Percentiles rank a stretch among this genome's conserved stretches.
These are phyloP conservation scores for Ochotona curzoniae DNA, from an alignment of 2,113 vertebrate species.

Conservation along the genomic window DNA sequence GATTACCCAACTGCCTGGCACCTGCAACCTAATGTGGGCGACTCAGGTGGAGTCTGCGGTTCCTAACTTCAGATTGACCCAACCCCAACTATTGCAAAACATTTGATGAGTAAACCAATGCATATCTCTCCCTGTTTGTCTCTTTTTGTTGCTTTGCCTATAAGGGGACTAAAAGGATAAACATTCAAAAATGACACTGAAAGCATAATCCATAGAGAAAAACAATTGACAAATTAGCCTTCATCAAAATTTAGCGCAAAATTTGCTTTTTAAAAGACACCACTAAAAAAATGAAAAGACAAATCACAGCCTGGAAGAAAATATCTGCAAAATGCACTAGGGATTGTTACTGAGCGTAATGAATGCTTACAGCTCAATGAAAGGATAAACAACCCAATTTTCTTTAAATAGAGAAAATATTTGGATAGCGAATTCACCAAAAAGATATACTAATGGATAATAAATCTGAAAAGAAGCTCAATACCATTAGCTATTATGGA, in stretches of 20 bases:
- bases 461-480: neutral
- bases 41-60: too few relatives aligned
- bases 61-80: too few relatives aligned
- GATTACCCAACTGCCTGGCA: too few relatives aligned
- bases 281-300: constrained; percentile 13
- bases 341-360: neutral
- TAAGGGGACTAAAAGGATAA: too few relatives aligned
- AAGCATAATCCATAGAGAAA: constrained; percentile 19
- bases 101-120: too few relatives aligned
- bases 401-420: neutral
- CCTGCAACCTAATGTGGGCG: too few relatives aligned
- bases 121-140: too few relatives aligned
- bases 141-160: too few relatives aligned
- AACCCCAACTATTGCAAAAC: too few relatives aligned
- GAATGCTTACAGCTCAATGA: neutral
- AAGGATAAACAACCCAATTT: neutral
- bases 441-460: neutral
- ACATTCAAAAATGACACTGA: constrained; percentile 23
- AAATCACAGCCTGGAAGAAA: constrained; percentile 24
- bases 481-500: neutral
- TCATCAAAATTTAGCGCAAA: constrained; percentile 17
- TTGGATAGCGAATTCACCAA: neutral
- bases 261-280: constrained; percentile 24
- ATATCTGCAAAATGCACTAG: constrained; percentile 13
- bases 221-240: neutral